Evolutionary conservation across 2,888 invertebrate species (phyloP).

Genomic region (Julus scandinavius): DNA sequence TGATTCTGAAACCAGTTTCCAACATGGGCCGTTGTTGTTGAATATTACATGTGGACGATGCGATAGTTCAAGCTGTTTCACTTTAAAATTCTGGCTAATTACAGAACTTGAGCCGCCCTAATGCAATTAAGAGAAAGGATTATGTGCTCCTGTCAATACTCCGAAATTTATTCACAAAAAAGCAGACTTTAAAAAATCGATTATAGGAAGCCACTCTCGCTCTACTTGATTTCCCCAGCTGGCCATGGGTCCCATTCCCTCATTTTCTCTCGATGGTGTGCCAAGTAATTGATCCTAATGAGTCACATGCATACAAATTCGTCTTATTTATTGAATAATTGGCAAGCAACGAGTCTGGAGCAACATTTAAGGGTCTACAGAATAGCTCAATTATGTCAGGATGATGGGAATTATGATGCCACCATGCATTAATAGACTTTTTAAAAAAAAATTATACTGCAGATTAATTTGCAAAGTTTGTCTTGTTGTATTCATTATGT

Average conservation of each 20-base stretch:
- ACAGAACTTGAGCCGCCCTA: neutral
- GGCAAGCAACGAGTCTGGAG: neutral
- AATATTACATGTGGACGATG: neutral
- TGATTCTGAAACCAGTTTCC: neutral
- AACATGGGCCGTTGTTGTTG: neutral
- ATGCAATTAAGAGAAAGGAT: neutral
- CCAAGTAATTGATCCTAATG: neutral
- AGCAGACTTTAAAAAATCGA: neutral
- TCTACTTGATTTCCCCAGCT: slow-evolving; percentile 15
- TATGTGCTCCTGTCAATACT: neutral
- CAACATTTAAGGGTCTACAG: neutral
- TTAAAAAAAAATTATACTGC: neutral
- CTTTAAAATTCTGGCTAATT: neutral
- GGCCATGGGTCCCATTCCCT: neutral
- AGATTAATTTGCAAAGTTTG: neutral
- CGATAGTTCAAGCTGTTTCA: neutral
- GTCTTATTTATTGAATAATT: neutral
- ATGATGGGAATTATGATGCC: neutral
- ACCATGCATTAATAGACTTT: neutral
- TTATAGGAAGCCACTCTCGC: neutral
- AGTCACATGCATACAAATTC: neutral
- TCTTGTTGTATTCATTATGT: neutral
- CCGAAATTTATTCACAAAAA: neutral
- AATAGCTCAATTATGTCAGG: neutral
- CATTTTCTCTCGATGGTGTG: neutral